A percentile compares a stretch with the other conserved stretches of the same genome.
Evolutionary conservation across 2,797 vertebrate genomes (phyloP).

Genomic region (Phalanger gymnotis): DNA sequence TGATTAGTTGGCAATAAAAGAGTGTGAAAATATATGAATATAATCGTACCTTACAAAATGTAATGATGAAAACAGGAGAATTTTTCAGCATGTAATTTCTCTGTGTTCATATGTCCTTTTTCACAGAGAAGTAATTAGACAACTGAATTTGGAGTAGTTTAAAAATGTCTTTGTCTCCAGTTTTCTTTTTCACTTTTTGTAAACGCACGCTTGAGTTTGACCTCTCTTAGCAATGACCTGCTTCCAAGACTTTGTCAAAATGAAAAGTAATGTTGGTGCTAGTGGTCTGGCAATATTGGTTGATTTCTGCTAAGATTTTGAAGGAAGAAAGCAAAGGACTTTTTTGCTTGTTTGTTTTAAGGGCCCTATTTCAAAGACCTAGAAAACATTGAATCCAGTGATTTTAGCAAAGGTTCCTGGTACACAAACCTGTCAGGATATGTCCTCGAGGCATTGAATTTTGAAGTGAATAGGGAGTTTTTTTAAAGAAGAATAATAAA

Average conservation of each 20-base stretch:
- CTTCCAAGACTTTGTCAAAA: constrained; percentile 40
- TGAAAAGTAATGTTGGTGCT: constrained; percentile 7
- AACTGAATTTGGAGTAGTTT: not conserved
- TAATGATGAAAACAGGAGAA: not conserved
- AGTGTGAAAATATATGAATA: not conserved
- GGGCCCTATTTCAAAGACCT: not conserved
- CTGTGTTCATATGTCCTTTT: not conserved
- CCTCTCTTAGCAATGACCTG: not conserved
- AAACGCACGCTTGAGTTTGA: constrained; percentile 40
- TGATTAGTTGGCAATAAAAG: not conserved
- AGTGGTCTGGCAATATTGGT: constrained; percentile 2
- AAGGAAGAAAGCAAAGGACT: not conserved
- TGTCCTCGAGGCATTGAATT: not conserved
- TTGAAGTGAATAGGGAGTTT: not conserved
- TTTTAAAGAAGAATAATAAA: constrained; percentile 25
- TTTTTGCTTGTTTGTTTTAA: not conserved
- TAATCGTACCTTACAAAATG: not conserved
- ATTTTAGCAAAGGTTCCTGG: constrained; percentile 11
- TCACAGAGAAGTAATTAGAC: not conserved
- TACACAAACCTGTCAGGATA: not conserved
- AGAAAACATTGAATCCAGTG: not conserved
- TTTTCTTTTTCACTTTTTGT: not conserved
- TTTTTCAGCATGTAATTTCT: not conserved
- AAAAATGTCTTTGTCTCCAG: not conserved
- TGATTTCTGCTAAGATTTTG: not conserved